These are phyloP conservation scores for Celastrina argiolus DNA, from an alignment of 2,888 invertebrate species.

Conservation along the genomic window DNA sequence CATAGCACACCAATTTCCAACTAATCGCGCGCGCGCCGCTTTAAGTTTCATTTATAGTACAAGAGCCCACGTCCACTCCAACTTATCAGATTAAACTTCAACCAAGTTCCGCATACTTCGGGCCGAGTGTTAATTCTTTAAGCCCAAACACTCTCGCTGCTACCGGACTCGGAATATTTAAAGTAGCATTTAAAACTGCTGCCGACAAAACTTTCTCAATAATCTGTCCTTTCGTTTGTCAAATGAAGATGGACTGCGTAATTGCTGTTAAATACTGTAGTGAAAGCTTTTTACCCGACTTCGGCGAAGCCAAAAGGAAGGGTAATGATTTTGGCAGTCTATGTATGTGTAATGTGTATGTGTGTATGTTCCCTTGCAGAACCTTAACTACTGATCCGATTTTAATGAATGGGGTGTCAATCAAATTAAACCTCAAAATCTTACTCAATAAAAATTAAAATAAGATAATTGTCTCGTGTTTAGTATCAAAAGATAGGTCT, in stretches of 20 bases:
- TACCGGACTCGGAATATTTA: neutral
- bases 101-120: neutral
- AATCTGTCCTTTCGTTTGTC: neutral
- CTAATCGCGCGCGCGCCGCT: neutral
- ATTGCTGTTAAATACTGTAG: neutral
- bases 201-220: neutral
- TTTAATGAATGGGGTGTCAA: too few relatives aligned
- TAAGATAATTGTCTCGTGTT: too few relatives aligned
- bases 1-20: too few relatives aligned
- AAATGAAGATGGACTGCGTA: slow-evolving; percentile 1
- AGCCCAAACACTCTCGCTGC: neutral
- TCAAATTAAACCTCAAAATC: too few relatives aligned
- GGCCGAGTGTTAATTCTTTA: slow-evolving; percentile 18
- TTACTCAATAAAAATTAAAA: too few relatives aligned
- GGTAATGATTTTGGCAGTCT: too few relatives aligned
- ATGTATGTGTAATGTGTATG: too few relatives aligned
- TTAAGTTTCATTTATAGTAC: neutral
- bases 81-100: slow-evolving; percentile 18
- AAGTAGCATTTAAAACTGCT: neutral
- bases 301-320: too few relatives aligned
- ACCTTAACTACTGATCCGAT: too few relatives aligned
- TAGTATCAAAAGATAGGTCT: too few relatives aligned
- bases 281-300: too few relatives aligned
- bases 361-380: too few relatives aligned
- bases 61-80: slow-evolving; percentile 13